Evolutionary conservation across 2,888 invertebrate genomes (phyloP).

Genomic region (Apodemia hepburni): DNA sequence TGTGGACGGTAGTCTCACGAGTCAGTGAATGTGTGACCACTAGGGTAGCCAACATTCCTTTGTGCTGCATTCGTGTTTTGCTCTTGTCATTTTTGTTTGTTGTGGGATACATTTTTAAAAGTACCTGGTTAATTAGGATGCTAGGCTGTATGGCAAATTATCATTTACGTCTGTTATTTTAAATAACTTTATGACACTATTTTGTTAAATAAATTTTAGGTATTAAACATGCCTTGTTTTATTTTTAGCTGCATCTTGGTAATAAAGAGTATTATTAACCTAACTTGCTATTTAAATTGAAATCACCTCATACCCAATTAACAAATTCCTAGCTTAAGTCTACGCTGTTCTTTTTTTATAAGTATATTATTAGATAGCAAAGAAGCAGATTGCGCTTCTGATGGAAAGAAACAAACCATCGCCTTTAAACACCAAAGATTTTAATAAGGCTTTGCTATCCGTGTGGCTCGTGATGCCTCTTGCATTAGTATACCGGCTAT

Average conservation of each 20-base stretch:
- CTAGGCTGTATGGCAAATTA: slow-evolving; percentile 78
- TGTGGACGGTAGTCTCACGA: slow-evolving; percentile 38
- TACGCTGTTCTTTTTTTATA: too few relatives aligned
- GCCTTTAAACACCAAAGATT: too few relatives aligned
- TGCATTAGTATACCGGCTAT: too few relatives aligned
- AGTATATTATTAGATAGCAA: too few relatives aligned
- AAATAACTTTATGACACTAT: slow-evolving; percentile 79
- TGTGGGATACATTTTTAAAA: slow-evolving; percentile 69
- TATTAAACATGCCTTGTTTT: slow-evolving; percentile 54
- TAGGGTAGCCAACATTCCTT: slow-evolving; percentile 76
- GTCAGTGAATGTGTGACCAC: slow-evolving; percentile 39
- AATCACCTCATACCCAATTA: neutral
- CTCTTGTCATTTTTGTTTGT: slow-evolving; percentile 47
- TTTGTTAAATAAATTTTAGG: slow-evolving; percentile 80
- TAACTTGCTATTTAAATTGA: slow-evolving; percentile 11
- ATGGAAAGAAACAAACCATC: too few relatives aligned
- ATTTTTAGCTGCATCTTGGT: slow-evolving; percentile 35
- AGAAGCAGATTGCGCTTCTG: too few relatives aligned
- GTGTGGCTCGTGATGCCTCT: too few relatives aligned
- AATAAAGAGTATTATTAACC: slow-evolving; percentile 6
- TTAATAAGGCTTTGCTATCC: too few relatives aligned
- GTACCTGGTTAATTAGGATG: slow-evolving; percentile 80
- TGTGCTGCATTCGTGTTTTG: slow-evolving; percentile 72
- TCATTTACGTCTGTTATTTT: slow-evolving; percentile 79
- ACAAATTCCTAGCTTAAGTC: too few relatives aligned